Conservation (phyloP, 2,797 vertebrate genomes). For the Pipistrellus nathusii region DNA sequence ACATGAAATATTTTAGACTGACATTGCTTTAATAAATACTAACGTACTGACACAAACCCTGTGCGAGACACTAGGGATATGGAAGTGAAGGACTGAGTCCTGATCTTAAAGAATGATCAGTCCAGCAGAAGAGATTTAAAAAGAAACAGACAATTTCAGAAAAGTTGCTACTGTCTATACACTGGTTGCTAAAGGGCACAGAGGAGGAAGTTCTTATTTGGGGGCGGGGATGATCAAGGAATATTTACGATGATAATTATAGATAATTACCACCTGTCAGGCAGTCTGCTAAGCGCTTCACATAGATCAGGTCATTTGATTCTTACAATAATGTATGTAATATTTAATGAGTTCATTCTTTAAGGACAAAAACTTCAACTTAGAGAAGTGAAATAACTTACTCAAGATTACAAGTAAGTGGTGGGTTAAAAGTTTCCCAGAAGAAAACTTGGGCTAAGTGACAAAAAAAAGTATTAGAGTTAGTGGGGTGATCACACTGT, state of each 20-base stretch:
- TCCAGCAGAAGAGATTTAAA: not conserved
- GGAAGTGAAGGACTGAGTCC: not conserved
- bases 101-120: not conserved
- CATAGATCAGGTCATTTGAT: not conserved
- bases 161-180: not conserved
- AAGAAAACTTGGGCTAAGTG: not conserved
- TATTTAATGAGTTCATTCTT: constrained; percentile 23
- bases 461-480: not conserved
- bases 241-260: constrained; percentile 18
- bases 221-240: not conserved
- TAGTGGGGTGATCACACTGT: not conserved
- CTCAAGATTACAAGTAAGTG: not conserved
- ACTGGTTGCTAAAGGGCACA: not conserved
- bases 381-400: constrained; percentile 3
- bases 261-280: not conserved
- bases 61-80: not conserved
- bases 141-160: not conserved
- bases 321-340: not conserved
- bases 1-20: constrained; percentile 44
- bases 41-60: not conserved
- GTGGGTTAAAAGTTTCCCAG: not conserved
- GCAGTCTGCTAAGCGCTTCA: not conserved
- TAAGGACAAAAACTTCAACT: not conserved
- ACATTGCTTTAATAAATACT: constrained; percentile 10
- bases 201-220: not conserved